Evolutionary conservation across 2,888 invertebrate genomes (phyloP), one percentile per base, ranked within the genome.

Genomic region (Camptogramma bilineatum): DNA sequence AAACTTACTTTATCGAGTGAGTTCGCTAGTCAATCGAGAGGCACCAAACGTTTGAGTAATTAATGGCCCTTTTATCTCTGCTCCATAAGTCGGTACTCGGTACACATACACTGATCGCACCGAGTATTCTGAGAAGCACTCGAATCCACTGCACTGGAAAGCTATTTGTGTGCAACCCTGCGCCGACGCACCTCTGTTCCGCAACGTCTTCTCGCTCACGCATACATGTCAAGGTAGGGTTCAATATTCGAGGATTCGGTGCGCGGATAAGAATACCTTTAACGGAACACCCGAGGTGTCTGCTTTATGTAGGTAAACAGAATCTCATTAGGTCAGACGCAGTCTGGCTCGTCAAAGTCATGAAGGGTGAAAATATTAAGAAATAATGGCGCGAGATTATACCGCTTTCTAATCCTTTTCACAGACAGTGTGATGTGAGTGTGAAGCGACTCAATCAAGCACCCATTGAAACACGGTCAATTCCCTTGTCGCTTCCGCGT

Each of bases 161-260:
- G 91, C 85, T 92, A 92, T 91, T 92, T 92, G 80, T 84, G 91
- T 87, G 84, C 87, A 91, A 86, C 88, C 87, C 90, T 89, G 89
- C 83, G 82, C 79, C 75, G 79, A 78, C 82, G 84, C 85, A 85
- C 83, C 82, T 84, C 87, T 80, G 87, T 86, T 87, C 88, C 87
- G 86, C 84, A 78, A 80, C 75, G 77, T 77, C 81, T 81, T 87
- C 86, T 85, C 89, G 80, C 84, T 88, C 88, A 77, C 85, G 84
- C 91, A 91, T 90, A 79, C 92, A 87, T 91, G 92, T 92, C 92
- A 92, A 92, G 92, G 92, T 92, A 91, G 92, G 87, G 92, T 92
- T 92, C 92, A 92, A 91, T 82, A 92, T 86, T 90, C 92, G 91
- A 90, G 87, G 88, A 90, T 90, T 87, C 84, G 77, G 84, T 85